These are phyloP conservation scores for Leptopilina myrica DNA, from an alignment of 2,888 invertebrate species.

Conservation along the genomic window DNA sequence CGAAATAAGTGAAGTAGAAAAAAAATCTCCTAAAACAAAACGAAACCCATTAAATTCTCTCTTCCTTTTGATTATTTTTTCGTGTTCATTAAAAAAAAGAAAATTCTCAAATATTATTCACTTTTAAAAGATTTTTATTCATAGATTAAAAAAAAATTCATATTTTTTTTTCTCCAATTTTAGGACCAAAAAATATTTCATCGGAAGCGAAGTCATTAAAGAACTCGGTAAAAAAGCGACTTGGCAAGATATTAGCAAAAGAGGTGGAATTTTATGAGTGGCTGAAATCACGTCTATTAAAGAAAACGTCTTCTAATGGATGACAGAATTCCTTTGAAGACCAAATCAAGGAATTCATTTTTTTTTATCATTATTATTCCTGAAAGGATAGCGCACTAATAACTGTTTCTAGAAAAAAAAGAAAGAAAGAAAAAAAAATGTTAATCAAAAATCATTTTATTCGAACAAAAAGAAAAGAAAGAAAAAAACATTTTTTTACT, in stretches of 20 bases:
- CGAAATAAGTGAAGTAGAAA: background rate
- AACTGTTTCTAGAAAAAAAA: background rate
- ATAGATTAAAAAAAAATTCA: background rate
- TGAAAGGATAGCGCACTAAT: constrained; percentile 16
- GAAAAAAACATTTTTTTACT: background rate
- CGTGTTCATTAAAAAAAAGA: too few relatives aligned
- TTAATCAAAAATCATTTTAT: background rate
- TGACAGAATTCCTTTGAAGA: constrained; percentile 50
- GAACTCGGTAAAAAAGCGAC: constrained; percentile 55
- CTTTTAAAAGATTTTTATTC: background rate
- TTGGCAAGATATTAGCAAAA: constrained; percentile 73
- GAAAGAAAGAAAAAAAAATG: background rate
- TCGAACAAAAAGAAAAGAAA: background rate
- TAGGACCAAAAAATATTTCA: constrained; percentile 71
- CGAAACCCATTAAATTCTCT: too few relatives aligned
- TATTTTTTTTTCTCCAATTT: constrained; percentile 46
- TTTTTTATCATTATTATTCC: background rate
- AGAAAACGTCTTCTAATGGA: constrained; percentile 63
- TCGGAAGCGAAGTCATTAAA: constrained; percentile 47
- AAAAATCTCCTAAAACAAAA: background rate
- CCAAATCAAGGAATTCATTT: constrained; percentile 13
- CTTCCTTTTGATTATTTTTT: too few relatives aligned
- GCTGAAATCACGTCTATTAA: constrained; percentile 77
- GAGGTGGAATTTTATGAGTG: constrained; percentile 81
- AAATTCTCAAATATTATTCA: too few relatives aligned